Evolutionary conservation across 2,113 vertebrate genomes (phyloP).

Genomic region (Hystrix cristata): DNA sequence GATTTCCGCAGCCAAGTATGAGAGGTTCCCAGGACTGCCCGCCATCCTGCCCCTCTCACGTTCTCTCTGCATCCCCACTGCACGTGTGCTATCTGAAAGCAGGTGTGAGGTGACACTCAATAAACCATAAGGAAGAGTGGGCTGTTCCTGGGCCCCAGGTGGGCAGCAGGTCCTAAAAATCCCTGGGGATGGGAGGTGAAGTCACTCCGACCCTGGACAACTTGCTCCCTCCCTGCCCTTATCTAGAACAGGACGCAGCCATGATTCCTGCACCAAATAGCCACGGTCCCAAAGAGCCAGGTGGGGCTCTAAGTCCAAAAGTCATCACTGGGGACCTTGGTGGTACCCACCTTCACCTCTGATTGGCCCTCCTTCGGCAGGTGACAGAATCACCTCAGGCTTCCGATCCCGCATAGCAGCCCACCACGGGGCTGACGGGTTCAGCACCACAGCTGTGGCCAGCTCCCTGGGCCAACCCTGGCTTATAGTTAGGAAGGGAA

Average conservation of each 20-base stretch:
- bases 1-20: background rate
- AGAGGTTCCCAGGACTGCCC: background rate
- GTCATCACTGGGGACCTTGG: background rate
- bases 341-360: background rate
- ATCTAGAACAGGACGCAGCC: too few species aligned
- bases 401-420: background rate
- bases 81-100: background rate
- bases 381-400: background rate
- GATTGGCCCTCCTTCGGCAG: background rate
- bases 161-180: background rate
- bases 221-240: background rate
- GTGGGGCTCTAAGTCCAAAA: background rate
- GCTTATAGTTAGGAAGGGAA: background rate
- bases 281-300: background rate
- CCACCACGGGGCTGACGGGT: background rate
- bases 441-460: constrained; percentile 47
- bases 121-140: background rate
- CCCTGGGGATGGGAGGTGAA: background rate
- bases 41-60: too few species aligned
- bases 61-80: background rate
- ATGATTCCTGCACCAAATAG: background rate
- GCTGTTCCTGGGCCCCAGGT: background rate
- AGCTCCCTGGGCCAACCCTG: background rate
- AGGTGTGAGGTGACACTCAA: background rate
- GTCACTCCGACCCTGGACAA: background rate